These are phyloP conservation scores for Conistra vaccinii DNA, from an alignment of 2,888 invertebrate genomes.

Conservation along the genomic window DNA sequence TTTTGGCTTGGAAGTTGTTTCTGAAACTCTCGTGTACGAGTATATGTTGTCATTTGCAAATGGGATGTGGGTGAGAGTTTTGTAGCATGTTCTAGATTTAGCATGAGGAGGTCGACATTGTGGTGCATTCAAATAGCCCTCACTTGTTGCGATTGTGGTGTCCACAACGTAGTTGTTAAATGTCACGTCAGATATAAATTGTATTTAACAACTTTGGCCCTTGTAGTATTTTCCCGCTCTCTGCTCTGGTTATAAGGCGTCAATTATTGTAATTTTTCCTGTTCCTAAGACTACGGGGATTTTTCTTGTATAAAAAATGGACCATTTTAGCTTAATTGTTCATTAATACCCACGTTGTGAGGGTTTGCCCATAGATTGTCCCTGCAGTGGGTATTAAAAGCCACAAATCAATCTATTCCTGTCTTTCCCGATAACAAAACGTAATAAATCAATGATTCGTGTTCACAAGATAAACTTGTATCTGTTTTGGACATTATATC, in stretches of 20 bases:
- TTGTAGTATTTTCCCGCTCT: slow-evolving; percentile 36
- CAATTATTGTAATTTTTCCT: slow-evolving; percentile 37
- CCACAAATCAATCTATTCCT: slow-evolving; percentile 22
- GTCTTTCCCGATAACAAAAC: slow-evolving; percentile 22
- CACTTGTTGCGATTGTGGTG: background rate
- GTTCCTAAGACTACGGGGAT: slow-evolving; percentile 1
- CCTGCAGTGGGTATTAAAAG: slow-evolving; percentile 1
- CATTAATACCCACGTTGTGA: background rate
- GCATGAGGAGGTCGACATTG: background rate
- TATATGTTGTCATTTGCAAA: slow-evolving; percentile 24
- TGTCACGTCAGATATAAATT: slow-evolving; percentile 16
- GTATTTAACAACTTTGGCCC: slow-evolving; percentile 7
- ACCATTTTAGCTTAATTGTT: slow-evolving; percentile 1
- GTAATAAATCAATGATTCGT: slow-evolving; percentile 54
- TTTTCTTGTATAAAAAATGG: background rate
- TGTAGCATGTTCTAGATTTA: slow-evolving; percentile 11
- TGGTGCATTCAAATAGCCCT: background rate
- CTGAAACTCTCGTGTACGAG: slow-evolving; percentile 20
- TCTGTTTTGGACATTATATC: slow-evolving; percentile 54
- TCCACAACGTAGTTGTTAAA: background rate
- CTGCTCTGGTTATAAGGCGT: slow-evolving; percentile 10
- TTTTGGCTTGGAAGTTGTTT: slow-evolving; percentile 7
- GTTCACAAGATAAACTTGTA: slow-evolving; percentile 51
- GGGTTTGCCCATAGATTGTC: background rate
- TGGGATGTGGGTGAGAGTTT: slow-evolving; percentile 8